phyloP scores from a whole-genome alignment of 2,797 vertebrate species.

The Hafferia zeledoni region DNA sequence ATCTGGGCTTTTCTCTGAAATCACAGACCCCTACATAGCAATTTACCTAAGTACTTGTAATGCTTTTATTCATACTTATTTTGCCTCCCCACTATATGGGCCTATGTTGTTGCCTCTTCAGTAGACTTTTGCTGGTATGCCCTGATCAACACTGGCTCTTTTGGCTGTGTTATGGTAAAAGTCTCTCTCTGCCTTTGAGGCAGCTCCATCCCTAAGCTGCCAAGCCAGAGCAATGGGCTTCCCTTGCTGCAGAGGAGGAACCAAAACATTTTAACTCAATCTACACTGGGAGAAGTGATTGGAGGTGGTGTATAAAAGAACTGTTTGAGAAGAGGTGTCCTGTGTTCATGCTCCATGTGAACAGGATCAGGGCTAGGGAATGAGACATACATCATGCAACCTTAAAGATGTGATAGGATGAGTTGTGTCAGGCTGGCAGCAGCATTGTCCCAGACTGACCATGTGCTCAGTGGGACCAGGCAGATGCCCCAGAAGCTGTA shows the following conservation, averaged over 20 bases:
- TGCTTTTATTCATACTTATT: background rate
- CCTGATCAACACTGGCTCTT: background rate
- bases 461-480: background rate
- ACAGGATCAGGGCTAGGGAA: background rate
- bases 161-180: background rate
- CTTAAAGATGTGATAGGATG: background rate
- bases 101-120: background rate
- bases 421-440: background rate
- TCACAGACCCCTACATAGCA: background rate
- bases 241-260: background rate
- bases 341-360: background rate
- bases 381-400: background rate
- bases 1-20: background rate
- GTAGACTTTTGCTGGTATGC: background rate
- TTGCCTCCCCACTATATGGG: background rate
- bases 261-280: background rate
- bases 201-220: background rate
- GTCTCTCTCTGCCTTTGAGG: background rate
- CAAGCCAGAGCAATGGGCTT: background rate
- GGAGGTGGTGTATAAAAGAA: background rate
- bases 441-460: background rate
- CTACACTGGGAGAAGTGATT: background rate
- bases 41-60: conserved; percentile 13
- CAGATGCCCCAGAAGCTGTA: rapidly evolving
- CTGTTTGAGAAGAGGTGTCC: background rate